Percentiles rank a stretch among this genome's conserved stretches.
These are phyloP conservation scores for Torymus aiolomorphi DNA, from an alignment of 2,888 invertebrate genomes.

Conservation along the genomic window DNA sequence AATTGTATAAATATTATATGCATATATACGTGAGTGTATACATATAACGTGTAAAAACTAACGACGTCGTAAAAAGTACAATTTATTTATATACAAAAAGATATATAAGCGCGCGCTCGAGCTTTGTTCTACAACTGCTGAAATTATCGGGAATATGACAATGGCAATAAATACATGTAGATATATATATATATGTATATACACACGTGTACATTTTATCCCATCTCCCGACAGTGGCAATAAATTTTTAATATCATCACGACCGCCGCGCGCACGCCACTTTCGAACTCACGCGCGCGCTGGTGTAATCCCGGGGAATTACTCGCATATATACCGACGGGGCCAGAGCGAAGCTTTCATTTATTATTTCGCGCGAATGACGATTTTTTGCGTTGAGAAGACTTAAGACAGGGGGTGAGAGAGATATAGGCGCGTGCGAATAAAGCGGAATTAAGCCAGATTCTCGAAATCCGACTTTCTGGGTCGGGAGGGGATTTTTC, in stretches of 20 bases:
- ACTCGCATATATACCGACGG: background rate
- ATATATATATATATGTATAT: background rate
- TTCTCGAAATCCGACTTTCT: slow-evolving; percentile 7
- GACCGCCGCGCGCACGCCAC: no score
- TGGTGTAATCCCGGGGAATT: slow-evolving; percentile 30
- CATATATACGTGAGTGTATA: no score
- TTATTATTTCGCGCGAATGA: slow-evolving; percentile 21
- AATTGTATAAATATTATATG: no score
- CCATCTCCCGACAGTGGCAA: background rate
- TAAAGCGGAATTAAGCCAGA: slow-evolving; percentile 24
- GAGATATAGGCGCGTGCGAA: background rate
- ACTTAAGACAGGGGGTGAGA: slow-evolving; percentile 3
- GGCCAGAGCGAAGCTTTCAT: slow-evolving; percentile 10
- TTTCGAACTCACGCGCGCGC: background rate
- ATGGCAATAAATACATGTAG: no score
- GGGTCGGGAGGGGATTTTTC: background rate
- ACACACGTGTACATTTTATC: background rate
- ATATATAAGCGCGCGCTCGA: no score
- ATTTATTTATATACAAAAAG: no score
- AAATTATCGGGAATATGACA: no score
- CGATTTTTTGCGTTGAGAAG: slow-evolving; percentile 4
- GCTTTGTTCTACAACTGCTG: no score
- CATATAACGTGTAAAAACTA: no score
- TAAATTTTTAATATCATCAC: slow-evolving; percentile 42
- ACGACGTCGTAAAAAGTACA: no score